Evolutionary conservation across 2,113 vertebrate species (phyloP).

Genomic region (Psilopsiagon aurifrons): DNA sequence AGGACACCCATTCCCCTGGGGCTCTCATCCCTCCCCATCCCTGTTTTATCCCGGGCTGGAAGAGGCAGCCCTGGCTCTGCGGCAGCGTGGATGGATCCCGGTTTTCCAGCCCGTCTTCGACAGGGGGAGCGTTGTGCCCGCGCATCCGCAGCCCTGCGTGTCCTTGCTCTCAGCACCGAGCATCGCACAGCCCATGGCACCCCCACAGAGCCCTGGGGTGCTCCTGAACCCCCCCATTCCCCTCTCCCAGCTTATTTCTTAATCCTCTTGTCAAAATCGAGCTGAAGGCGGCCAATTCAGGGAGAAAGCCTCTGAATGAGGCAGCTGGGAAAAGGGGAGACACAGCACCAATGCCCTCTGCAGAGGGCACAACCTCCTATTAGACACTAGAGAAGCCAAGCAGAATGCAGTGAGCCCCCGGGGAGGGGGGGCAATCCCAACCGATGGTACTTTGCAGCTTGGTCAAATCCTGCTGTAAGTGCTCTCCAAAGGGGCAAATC

Average conservation of each 20-base stretch:
- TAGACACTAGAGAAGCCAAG: neutral
- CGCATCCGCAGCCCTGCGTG: neutral
- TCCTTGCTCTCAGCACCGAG: neutral
- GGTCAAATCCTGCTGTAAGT: neutral
- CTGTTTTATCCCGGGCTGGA: neutral
- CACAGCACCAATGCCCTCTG: rapidly evolving
- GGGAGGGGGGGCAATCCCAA: neutral
- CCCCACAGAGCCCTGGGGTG: neutral
- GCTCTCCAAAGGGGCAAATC: neutral
- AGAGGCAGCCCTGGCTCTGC: neutral
- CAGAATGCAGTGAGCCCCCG: neutral
- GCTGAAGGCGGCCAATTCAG: rapidly evolving
- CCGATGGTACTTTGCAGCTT: neutral
- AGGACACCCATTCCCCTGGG: rapidly evolving
- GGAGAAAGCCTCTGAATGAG: neutral
- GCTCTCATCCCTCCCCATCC: neutral
- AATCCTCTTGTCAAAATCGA: rapidly evolving
- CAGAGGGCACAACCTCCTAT: neutral
- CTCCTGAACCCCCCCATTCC: rapidly evolving
- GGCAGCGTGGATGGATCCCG: neutral
- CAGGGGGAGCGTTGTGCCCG: neutral
- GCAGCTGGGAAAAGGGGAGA: neutral
- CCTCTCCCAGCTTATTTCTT: neutral
- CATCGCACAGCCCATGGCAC: neutral
- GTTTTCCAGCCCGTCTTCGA: neutral